These are phyloP conservation scores for Pristionchus arcanus DNA, from an alignment of 2,888 invertebrate genomes.

Conservation along the genomic window DNA sequence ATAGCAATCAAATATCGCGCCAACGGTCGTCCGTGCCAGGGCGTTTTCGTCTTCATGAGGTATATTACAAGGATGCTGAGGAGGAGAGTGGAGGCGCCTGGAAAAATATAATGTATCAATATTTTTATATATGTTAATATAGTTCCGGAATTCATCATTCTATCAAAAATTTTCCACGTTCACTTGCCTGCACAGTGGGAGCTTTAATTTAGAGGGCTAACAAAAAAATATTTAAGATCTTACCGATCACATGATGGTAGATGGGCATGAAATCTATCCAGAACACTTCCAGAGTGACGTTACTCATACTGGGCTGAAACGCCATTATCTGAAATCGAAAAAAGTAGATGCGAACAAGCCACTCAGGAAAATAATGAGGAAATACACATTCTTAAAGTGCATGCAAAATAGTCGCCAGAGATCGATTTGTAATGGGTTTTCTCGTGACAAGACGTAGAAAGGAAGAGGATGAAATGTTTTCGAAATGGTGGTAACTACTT, in stretches of 20 bases:
- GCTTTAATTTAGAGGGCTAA: too few relatives aligned
- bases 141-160: too few relatives aligned
- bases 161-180: too few relatives aligned
- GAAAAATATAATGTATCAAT: too few relatives aligned
- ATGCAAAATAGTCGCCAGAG: not conserved
- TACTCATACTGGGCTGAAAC: not conserved
- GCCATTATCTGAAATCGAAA: not conserved
- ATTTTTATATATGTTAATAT: too few relatives aligned
- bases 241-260: not conserved
- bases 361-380: not conserved
- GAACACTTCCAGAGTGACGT: not conserved
- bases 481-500: not conserved
- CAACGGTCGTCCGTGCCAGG: not conserved
- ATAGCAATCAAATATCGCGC: not conserved
- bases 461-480: not conserved
- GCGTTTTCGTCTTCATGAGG: not conserved
- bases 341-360: too few relatives aligned
- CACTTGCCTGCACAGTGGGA: too few relatives aligned
- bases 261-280: not conserved
- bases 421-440: not conserved
- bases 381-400: not conserved
- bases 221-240: not conserved
- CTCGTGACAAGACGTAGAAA: not conserved
- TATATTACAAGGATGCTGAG: not conserved
- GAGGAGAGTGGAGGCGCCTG: not conserved